A percentile compares a stretch with the other conserved stretches of the same genome.
Conservation (phyloP, 2,888 invertebrate species). For the Drosophila nr. perissopoda region DNA sequence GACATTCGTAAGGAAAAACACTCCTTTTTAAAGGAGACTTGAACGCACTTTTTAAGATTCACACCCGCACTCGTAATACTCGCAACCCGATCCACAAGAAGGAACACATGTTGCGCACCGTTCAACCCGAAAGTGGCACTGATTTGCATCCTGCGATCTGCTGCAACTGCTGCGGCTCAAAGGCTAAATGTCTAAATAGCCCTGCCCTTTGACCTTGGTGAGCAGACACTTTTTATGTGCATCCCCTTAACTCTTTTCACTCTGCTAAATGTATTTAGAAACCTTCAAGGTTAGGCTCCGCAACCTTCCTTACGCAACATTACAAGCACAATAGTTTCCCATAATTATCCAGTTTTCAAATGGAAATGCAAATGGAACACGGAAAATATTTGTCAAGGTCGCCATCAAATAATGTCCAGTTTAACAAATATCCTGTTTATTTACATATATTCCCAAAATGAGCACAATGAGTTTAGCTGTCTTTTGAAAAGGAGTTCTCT, state of each 20-base stretch:
- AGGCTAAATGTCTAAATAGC: constrained; percentile 4
- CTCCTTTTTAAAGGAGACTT: constrained; percentile 12
- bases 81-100: constrained; percentile 18
- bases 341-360: not conserved
- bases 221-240: constrained; percentile 1
- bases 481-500: not conserved
- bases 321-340: constrained; percentile 11
- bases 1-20: constrained; percentile 45
- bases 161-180: constrained; percentile 10
- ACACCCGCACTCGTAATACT: constrained; percentile 1
- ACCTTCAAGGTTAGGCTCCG: constrained; percentile 71
- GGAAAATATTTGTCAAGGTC: constrained; percentile 32
- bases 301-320: constrained; percentile 52
- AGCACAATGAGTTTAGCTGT: not conserved
- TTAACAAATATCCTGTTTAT: not conserved
- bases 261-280: constrained; percentile 63
- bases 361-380: constrained; percentile 7
- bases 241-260: constrained; percentile 66
- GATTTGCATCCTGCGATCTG: constrained; percentile 54
- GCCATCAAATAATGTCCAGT: constrained; percentile 7
- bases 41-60: constrained; percentile 5
- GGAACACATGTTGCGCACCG: constrained; percentile 62
- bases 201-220: constrained; percentile 54
- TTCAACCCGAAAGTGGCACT: constrained; percentile 52
- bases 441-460: not conserved